Evolutionary conservation across 2,888 invertebrate genomes (phyloP), one percentile per base, ranked within the genome.

Genomic region (Perizoma affinitatum): DNA sequence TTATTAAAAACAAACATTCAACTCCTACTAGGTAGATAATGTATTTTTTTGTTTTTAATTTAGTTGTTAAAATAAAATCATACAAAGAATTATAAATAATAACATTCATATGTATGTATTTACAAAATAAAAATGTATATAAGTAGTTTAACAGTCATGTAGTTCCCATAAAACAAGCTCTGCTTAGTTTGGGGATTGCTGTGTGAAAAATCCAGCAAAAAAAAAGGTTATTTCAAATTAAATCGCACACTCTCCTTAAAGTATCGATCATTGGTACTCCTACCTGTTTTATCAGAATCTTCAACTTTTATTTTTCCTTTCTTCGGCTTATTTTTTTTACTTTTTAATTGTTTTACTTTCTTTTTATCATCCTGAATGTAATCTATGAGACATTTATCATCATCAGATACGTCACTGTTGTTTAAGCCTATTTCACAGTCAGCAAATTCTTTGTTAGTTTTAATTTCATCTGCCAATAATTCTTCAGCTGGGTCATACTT

Each of bases 371-470:
- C 41, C 33, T 54, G 49, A 22, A 54, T 6, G 11, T 50, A 59
- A 6, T 59, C 59, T 8, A 42, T 34, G 0, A 59, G 41, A n/a
- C 54, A 58, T 48, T 41, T 59, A n/a, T 54, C 54, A 48, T 58
- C 58, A 41, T 54, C 59, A 0, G 59, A 54, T 0, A 22, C 6
- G 43, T 54, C 54, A 45, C 33, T 8, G 9, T 47, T 47, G n/a
- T 35, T n/a, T 4, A 34, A 45, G 33, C 33, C 7, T 9, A 0
- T n/a, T 36, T 46, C 34, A 33, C 34, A 46, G 4, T 46, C 35
- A 0, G 33, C 22, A 33, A 47, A 9, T 9, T 47, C n/a, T 35
- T 10, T 10, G 10, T 36, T 36, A 6, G 5, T 42, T 42, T 43
- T 11, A 22, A 33, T 44, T 8, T 35, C 7, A 10, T 38, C 38